Percentiles rank a stretch among this genome's conserved stretches.
Conservation (phyloP, 2,888 invertebrate species). For the Chelonus formosanus region DNA sequence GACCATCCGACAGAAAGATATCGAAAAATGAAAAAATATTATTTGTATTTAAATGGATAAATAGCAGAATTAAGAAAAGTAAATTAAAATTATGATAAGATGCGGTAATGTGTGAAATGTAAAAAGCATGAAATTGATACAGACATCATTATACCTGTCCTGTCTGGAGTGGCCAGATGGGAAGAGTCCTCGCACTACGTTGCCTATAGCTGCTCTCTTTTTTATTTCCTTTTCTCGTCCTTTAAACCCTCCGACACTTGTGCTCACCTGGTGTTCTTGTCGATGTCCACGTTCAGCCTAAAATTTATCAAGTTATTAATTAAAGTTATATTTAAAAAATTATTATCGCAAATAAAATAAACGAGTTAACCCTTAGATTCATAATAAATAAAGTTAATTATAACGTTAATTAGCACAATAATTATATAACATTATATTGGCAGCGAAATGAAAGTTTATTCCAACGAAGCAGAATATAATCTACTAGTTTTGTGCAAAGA, state of each 20-base stretch:
- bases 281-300: conserved; percentile 56
- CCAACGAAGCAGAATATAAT: no score
- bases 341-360: not conserved
- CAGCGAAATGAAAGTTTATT: no score
- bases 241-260: conserved; percentile 53
- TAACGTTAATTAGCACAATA: conserved; percentile 3
- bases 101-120: conserved; percentile 36
- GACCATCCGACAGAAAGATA: no score
- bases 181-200: conserved; percentile 63
- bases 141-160: conserved; percentile 66
- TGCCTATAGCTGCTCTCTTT: conserved; percentile 65
- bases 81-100: conserved; percentile 29
- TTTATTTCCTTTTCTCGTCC: conserved; percentile 59
- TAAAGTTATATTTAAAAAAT: no score
- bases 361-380: no score
- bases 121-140: conserved; percentile 64
- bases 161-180: conserved; percentile 64
- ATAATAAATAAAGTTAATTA: not conserved
- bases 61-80: conserved; percentile 34
- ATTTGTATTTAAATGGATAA: no score
- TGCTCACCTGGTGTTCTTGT: conserved; percentile 58
- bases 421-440: no score
- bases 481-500: conserved; percentile 1
- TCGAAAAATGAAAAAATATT: no score
- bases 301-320: not conserved